Conservation (phyloP, 2,113 vertebrate species). For the Pachycephala philippinensis region DNA sequence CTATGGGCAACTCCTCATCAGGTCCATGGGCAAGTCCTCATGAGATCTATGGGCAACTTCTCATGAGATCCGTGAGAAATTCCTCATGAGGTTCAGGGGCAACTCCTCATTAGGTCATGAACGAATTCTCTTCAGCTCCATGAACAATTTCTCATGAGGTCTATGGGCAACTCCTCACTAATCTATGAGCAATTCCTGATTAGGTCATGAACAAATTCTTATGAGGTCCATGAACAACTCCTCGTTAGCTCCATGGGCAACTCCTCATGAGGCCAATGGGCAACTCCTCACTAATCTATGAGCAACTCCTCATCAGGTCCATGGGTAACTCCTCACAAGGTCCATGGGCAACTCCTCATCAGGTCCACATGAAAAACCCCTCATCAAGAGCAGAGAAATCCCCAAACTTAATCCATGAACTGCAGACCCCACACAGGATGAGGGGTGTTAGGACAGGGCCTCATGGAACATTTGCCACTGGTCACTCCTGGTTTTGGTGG, state of each 20-base stretch:
- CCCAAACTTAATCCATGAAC: not conserved
- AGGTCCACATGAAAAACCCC: fast-evolving
- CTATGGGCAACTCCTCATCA: not conserved
- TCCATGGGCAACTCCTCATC: not conserved
- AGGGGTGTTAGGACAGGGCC: not conserved
- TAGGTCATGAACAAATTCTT: not conserved
- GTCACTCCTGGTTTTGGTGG: not conserved
- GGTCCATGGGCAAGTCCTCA: not conserved
- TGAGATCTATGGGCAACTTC: not conserved
- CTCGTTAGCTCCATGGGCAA: not conserved
- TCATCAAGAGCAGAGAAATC: not conserved
- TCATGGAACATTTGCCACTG: not conserved
- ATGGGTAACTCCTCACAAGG: not conserved
- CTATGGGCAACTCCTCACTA: too few relatives aligned
- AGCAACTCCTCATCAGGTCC: fast-evolving
- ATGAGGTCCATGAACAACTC: not conserved
- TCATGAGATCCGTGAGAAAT: not conserved
- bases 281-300: not conserved
- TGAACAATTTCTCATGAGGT: too few relatives aligned
- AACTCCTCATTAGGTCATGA: too few relatives aligned
- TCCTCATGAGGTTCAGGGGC: too few relatives aligned
- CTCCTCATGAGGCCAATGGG: not conserved
- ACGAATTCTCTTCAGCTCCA: too few relatives aligned
- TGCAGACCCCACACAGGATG: not conserved
- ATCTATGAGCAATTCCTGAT: too few relatives aligned